Evolutionary conservation across 2,113 vertebrate genomes (phyloP), one percentile per base, ranked within the genome.

Genomic region (Tapirus terrestris): DNA sequence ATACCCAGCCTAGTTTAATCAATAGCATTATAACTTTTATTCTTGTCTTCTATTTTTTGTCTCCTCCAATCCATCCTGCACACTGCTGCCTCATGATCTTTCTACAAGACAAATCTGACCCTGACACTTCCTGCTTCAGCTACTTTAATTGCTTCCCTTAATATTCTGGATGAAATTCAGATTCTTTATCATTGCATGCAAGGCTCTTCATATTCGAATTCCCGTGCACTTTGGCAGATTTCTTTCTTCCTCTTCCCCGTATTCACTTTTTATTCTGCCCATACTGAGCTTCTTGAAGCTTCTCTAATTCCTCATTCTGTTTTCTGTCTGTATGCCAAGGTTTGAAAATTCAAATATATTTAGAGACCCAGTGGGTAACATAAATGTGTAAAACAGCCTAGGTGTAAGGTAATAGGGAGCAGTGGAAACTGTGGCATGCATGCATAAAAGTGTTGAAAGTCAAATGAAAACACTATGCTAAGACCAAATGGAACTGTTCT

Each of bases 161-260:
- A 67, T 88, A 90, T 90, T 53, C 43, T 72, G 18, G 36, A 76
- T 97, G 53, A 94, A 94, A 58, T 80, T 95, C 17, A 56, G 31
- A 13, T 81, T 89, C 82, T 72, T 91, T 68, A 17, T 61, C 67
- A 58, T 48, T 73, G 11, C 8, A 33, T 29, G 3, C 25, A 67
- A 56, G 25, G 73, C 13, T 84, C 68, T 89, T 88, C 75, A 43
- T 25, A 25, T 36, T 21, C 23, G 23, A 27, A 76, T 51, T 33
- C 29, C 33, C 10, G 33, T 2, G 7, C 8, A 43, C n/a, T 18
- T 75, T 7, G 45, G 4, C 6, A 56, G 45, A 63, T 48, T 72
- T 27, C 31, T 48, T 70, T 73, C 63, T 80, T 53, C n/a, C 43
- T 39, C 36, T 88, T 61, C 10, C 43, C 25, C 93, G 20, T 16